Evolutionary conservation across 2,888 invertebrate species (phyloP).

Genomic region (Andrena camellia): DNA sequence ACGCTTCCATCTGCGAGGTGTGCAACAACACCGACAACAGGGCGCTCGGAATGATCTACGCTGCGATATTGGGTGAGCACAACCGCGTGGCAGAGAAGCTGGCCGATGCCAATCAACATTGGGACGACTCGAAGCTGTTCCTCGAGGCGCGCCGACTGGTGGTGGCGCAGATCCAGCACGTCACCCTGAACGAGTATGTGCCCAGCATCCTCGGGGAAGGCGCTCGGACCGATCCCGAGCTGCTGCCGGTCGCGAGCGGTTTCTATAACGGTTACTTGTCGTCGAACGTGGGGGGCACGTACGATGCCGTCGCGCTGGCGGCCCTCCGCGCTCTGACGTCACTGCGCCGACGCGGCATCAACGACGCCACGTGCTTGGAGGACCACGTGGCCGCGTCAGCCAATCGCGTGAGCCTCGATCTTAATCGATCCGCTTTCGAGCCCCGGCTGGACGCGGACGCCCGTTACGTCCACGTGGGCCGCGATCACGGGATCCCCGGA

Average conservation of each 20-base stretch:
- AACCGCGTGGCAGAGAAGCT: slow-evolving; percentile 91
- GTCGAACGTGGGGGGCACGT: slow-evolving; percentile 91
- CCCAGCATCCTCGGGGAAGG: slow-evolving; percentile 92
- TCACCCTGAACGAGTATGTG: slow-evolving; percentile 93
- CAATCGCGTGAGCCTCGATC: slow-evolving; percentile 87
- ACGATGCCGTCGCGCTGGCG: slow-evolving; percentile 91
- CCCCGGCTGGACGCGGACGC: slow-evolving; percentile 79
- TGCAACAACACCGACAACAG: slow-evolving; percentile 85
- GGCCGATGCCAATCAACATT: slow-evolving; percentile 90
- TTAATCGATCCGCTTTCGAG: slow-evolving; percentile 77
- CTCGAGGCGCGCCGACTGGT: slow-evolving; percentile 91
- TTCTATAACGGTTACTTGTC: slow-evolving; percentile 94
- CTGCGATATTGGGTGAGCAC: slow-evolving; percentile 91
- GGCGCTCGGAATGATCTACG: slow-evolving; percentile 90
- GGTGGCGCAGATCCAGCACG: slow-evolving; percentile 93
- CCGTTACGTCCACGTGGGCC: slow-evolving; percentile 88
- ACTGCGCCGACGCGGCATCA: slow-evolving; percentile 89
- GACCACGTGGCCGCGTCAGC: slow-evolving; percentile 89
- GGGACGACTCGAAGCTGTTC: slow-evolving; percentile 92
- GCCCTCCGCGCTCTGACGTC: slow-evolving; percentile 91
- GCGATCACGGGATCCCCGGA: slow-evolving; percentile 93
- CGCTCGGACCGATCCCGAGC: slow-evolving; percentile 88
- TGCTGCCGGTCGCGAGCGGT: slow-evolving; percentile 89
- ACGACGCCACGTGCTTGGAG: slow-evolving; percentile 85
- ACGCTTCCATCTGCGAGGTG: slow-evolving; percentile 88